These are phyloP conservation scores for Chrysoperla carnea DNA, from an alignment of 1,140 invertebrate species.

Conservation along the genomic window DNA sequence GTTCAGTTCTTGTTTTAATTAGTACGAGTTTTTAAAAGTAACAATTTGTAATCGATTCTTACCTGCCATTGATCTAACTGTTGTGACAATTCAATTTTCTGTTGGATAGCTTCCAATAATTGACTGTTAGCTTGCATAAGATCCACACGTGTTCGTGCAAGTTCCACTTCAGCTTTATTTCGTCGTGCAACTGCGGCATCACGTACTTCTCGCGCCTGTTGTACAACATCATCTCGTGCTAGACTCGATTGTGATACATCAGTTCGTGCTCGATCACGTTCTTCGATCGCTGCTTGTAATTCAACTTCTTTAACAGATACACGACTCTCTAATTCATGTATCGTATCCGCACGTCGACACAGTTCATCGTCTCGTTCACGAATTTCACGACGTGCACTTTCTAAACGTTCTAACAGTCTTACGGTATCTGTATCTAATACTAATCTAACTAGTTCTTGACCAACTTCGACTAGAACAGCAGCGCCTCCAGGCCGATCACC, in stretches of 20 bases:
- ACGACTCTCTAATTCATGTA: constrained; percentile 65
- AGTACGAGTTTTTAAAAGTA: too few relatives aligned
- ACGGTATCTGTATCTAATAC: constrained; percentile 58
- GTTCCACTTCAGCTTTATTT: constrained; percentile 70
- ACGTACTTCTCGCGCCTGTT: constrained; percentile 62
- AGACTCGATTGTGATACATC: constrained; percentile 48
- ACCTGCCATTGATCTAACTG: constrained; percentile 94
- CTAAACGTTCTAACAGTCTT: constrained; percentile 60
- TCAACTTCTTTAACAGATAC: constrained; percentile 67
- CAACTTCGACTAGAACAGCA: constrained; percentile 30
- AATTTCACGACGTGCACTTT: constrained; percentile 51
- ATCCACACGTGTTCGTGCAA: constrained; percentile 77
- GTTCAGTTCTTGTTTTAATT: too few relatives aligned
- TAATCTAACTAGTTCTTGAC: constrained; percentile 50
- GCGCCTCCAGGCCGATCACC: constrained; percentile 18
- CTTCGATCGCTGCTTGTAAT: constrained; percentile 56
- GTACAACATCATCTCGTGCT: constrained; percentile 62
- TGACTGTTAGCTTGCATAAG: constrained; percentile 85
- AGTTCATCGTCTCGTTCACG: constrained; percentile 61
- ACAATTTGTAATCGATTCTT: constrained; percentile 9
- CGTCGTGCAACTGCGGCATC: constrained; percentile 76
- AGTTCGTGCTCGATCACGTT: constrained; percentile 57
- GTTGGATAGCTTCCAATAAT: constrained; percentile 83
- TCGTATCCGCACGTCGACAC: constrained; percentile 57
- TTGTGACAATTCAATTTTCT: constrained; percentile 86